Evolutionary conservation across 2,797 vertebrate genomes (phyloP), one percentile per base, ranked within the genome.

Genomic region (Danio jaintianensis): DNA sequence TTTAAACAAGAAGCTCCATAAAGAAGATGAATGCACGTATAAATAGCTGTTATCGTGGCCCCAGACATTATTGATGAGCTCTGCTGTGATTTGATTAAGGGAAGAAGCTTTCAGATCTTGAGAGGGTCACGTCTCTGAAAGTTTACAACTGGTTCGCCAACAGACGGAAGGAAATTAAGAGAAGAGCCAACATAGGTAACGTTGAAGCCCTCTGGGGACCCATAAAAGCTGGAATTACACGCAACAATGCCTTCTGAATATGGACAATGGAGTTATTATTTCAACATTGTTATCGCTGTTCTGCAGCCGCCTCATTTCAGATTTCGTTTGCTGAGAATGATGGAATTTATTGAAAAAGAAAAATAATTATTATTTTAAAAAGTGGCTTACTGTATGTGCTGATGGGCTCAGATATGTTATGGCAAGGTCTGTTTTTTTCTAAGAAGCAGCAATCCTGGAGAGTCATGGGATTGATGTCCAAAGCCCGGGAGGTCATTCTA

Each of bases 381-480:
- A 29, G 13, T 52, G 10, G 12, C 12, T 11, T 36, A 22, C 10
- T 40, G 50, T 56, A 40, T 52, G 15, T 56, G 4, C 29, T 45
- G 9, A 48, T 15, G 81, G 56, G 68, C 79, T 87, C 94, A 93
- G 95, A 96, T 97, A 94, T 94, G 93, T 96, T 96, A 97, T 97
- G 97, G 96, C 93, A 90, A 95, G 89, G 88, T 98, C 93, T 98
- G 96, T 98, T 95, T 98, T 92, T 97, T 95, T 96, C 96, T 96
- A 99, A 99, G 98, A 99, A 99, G 98, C 98, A 98, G 96, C 97
- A 97, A 99, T 99, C 96, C 96, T 99, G 95, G 98, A 99, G 94
- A 99, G 96, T 91, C 98, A 99, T 90, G 97, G 97, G 63, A 98
- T 99, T 82, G 98, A 99, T 83, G 97, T 98, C 77, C 96, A 99